phyloP scores from a whole-genome alignment of 2,888 invertebrate species.

The Tipula unca region DNA sequence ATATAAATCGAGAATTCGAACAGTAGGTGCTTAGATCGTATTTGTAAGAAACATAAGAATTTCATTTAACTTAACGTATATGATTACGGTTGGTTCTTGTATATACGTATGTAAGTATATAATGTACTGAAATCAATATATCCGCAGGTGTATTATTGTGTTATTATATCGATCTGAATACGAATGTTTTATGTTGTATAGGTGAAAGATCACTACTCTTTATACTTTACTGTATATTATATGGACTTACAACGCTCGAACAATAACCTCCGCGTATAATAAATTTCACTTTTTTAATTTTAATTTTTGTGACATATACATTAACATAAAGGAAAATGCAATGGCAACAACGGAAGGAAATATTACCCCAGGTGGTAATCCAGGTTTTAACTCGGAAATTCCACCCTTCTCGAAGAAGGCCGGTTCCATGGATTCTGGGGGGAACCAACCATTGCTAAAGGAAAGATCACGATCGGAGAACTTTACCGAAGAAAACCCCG shows the following conservation, averaged over 20 bases:
- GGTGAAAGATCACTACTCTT: background rate
- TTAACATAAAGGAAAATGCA: background rate
- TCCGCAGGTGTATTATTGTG: background rate
- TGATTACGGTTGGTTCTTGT: background rate
- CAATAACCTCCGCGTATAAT: background rate
- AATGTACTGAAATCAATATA: background rate
- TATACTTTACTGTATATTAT: background rate
- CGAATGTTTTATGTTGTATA: background rate
- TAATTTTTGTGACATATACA: background rate
- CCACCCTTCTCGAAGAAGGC: no score
- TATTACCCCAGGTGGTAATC: no score
- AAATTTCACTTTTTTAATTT: background rate
- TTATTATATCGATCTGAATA: background rate
- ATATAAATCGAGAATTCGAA: background rate
- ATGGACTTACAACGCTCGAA: background rate
- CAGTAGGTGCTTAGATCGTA: background rate
- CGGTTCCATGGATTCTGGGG: no score
- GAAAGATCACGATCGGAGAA: no score
- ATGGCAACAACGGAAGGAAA: no score
- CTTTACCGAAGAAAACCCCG: no score
- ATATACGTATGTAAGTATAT: background rate
- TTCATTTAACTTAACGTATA: background rate
- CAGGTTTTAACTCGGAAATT: no score
- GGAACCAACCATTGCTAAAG: no score
- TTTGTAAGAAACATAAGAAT: background rate